Evolutionary conservation across 2,797 vertebrate species (phyloP).

Genomic region (Centroberyx gerrardi): DNA sequence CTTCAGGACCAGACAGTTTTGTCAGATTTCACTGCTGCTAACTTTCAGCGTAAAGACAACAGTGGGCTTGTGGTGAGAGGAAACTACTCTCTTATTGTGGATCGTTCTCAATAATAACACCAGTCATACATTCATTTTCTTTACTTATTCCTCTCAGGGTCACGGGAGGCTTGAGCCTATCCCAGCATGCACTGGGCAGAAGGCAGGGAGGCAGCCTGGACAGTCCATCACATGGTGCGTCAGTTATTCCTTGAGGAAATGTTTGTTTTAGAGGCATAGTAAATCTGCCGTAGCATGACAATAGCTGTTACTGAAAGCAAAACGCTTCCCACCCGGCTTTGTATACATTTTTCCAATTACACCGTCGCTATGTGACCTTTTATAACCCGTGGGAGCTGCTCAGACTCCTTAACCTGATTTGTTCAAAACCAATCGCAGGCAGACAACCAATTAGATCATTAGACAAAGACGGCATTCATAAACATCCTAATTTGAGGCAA

Average conservation of each 20-base stretch:
- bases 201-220: neutral
- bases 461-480: conserved; percentile 64
- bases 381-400: conserved; percentile 3
- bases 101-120: too few relatives aligned
- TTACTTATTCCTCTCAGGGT: neutral
- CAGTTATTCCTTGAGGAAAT: conserved; percentile 5
- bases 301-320: conserved; percentile 38
- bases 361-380: conserved; percentile 52
- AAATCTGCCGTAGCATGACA: conserved; percentile 42
- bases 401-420: conserved; percentile 58
- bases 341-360: conserved; percentile 29
- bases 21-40: too few relatives aligned
- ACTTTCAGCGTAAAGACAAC: too few relatives aligned
- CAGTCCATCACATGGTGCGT: conserved; percentile 18
- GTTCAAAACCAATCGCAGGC: conserved; percentile 37
- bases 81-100: too few relatives aligned
- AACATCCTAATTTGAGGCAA: conserved; percentile 34
- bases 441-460: conserved; percentile 49
- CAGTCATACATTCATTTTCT: neutral
- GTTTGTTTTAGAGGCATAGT: conserved; percentile 35
- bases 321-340: conserved; percentile 38
- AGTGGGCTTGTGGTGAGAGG: too few relatives aligned
- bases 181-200: too few relatives aligned
- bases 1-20: too few relatives aligned
- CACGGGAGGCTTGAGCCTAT: neutral